phyloP scores from a whole-genome alignment of 2,888 invertebrate genomes.

The Electrophaes corylata region DNA sequence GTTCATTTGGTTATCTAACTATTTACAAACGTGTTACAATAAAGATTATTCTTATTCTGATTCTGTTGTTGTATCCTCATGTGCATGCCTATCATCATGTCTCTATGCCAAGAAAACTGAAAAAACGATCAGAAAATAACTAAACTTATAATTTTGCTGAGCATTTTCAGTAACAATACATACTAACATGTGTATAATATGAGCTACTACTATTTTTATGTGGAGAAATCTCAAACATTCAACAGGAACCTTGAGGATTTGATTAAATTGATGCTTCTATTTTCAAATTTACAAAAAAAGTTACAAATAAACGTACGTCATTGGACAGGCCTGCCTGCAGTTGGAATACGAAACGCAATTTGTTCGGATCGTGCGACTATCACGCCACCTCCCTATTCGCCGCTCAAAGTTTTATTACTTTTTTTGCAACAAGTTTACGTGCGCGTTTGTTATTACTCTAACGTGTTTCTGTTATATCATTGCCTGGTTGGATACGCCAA shows the following conservation, averaged over 20 bases:
- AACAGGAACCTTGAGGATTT: slow-evolving; percentile 17
- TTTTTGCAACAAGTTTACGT: slow-evolving; percentile 40
- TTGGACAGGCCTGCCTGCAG: slow-evolving; percentile 32
- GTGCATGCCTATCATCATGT: too few relatives aligned
- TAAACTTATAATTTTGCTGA: too few relatives aligned
- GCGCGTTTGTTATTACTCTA: slow-evolving; percentile 28
- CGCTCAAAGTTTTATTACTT: slow-evolving; percentile 44
- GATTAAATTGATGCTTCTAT: not conserved
- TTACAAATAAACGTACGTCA: slow-evolving; percentile 1
- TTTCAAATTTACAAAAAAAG: not conserved
- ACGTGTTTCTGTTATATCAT: slow-evolving; percentile 35
- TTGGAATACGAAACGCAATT: slow-evolving; percentile 45
- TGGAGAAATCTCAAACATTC: not conserved
- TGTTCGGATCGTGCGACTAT: slow-evolving; percentile 64
- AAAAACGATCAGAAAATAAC: too few relatives aligned
- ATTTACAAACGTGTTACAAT: too few relatives aligned
- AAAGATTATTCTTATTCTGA: too few relatives aligned
- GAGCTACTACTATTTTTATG: too few relatives aligned
- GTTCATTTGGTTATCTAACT: too few relatives aligned
- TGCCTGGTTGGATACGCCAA: slow-evolving; percentile 23
- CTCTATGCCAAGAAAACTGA: too few relatives aligned
- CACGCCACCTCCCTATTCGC: slow-evolving; percentile 60
- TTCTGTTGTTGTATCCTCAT: too few relatives aligned
- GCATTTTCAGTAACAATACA: too few relatives aligned
- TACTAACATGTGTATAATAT: too few relatives aligned